Conservation (phyloP, 2,113 vertebrate species). For the Bos javanicus region DNA sequence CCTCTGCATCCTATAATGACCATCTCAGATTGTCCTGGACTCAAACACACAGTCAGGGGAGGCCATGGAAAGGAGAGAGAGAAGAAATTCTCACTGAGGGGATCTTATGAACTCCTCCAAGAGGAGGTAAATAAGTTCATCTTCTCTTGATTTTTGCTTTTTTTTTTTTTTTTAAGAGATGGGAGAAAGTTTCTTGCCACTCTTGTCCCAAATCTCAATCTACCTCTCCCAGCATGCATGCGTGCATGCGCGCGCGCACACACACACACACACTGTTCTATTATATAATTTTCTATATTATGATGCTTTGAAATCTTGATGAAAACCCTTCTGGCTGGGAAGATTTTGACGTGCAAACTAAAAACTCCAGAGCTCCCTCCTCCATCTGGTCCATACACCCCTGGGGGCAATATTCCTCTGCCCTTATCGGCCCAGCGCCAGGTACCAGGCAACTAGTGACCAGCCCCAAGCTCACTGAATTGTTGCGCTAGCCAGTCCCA, state of each 20-base stretch:
- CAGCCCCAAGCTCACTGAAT: not conserved
- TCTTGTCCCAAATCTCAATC: not conserved
- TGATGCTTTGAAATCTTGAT: not conserved
- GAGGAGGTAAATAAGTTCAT: not conserved
- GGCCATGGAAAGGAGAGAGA: not conserved
- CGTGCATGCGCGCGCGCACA: accelerated
- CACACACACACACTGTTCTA: not conserved
- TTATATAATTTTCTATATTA: not conserved
- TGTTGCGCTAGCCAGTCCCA: no score
- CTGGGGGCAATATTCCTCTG: not conserved
- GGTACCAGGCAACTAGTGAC: not conserved
- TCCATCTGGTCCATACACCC: not conserved
- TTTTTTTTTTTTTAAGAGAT: not conserved
- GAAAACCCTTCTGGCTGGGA: not conserved
- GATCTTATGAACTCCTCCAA: not conserved
- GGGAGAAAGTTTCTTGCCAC: not conserved
- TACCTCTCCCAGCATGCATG: accelerated
- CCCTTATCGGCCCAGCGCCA: not conserved
- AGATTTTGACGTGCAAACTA: not conserved
- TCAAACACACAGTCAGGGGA: not conserved
- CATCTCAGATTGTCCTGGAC: not conserved
- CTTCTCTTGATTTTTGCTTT: not conserved
- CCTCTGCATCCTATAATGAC: not conserved
- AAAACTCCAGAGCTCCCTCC: not conserved
- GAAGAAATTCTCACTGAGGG: not conserved